Evolutionary conservation across 2,888 invertebrate genomes (phyloP), one percentile per base, ranked within the genome.

Genomic region (Brenthis hecate): DNA sequence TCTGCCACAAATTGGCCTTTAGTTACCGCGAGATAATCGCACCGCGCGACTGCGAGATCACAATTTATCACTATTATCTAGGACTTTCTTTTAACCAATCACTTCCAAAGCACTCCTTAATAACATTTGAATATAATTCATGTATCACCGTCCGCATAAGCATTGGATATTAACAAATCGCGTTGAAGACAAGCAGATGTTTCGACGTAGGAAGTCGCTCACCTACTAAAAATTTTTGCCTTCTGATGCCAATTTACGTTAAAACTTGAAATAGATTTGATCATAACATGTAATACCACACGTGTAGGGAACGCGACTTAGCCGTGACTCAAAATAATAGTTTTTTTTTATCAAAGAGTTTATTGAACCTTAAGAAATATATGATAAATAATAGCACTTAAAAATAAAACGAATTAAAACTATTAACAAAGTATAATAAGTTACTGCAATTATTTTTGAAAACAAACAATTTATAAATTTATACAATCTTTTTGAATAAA

Each of bases 1-100:
- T 85, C 83, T 72, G 73, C 77, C 78, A 75, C 74, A 79, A 80
- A 84, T 83, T 85, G 83, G 81, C 84, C 87, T 85, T 84, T 79
- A 74, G 69, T 75, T 76, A 79, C 80, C 19, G 51, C 48, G 79
- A 79, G 77, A 76, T 82, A 78, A 80, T 83, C 78, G 76, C 75
- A 70, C 80, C 77, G 63, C 63, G 57, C 67, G 75, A 80, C 48
- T 66, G 23, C 36, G 36, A 61, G 14, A 32, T 56, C 36, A 64
- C 69, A 71, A 60, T 64, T 14, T 56, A 51, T 6, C 51, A 56
- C 55, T 56, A n/a, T 28, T 54, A 28, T 76, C 75, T 74, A 75
- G 76, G 70, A 72, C 76, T 78, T 67, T 56, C 72, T 70, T 66
- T 72, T 73, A 74, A 72, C 47, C 68, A 55, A 54, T 48, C 36